Evolutionary conservation across 2,113 vertebrate genomes (phyloP).

Genomic region (Uria aalge): DNA sequence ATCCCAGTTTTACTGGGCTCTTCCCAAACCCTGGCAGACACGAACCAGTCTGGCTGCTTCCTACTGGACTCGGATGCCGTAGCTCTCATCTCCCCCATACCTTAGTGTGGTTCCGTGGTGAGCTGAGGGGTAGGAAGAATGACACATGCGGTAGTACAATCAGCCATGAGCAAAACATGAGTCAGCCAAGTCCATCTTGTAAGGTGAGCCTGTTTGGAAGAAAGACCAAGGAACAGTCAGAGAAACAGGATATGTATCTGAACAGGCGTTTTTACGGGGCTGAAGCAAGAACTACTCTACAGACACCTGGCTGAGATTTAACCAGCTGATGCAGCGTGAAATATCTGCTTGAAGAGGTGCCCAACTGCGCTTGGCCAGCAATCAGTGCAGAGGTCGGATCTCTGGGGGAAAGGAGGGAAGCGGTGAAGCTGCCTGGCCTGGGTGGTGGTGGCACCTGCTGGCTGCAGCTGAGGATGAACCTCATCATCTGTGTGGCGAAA

Average conservation of each 20-base stretch:
- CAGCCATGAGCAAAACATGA: background rate
- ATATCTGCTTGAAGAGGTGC: background rate
- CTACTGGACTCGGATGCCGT: background rate
- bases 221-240: background rate
- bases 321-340: background rate
- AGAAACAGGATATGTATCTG: background rate
- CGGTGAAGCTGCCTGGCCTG: background rate
- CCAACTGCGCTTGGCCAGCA: background rate
- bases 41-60: background rate
- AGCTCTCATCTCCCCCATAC: background rate
- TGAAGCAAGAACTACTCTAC: background rate
- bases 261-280: background rate
- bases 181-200: background rate
- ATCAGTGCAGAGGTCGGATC: background rate
- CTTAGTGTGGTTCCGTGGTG: background rate
- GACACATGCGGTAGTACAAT: background rate
- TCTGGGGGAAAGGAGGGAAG: background rate
- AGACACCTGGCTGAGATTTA: background rate
- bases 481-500: background rate
- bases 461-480: background rate
- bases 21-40: background rate
- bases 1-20: background rate
- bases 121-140: background rate
- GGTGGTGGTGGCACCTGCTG: background rate
- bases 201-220: background rate